Evolutionary conservation across 2,888 invertebrate species (phyloP), one percentile per base, ranked within the genome.

Genomic region (Agrochola litura): DNA sequence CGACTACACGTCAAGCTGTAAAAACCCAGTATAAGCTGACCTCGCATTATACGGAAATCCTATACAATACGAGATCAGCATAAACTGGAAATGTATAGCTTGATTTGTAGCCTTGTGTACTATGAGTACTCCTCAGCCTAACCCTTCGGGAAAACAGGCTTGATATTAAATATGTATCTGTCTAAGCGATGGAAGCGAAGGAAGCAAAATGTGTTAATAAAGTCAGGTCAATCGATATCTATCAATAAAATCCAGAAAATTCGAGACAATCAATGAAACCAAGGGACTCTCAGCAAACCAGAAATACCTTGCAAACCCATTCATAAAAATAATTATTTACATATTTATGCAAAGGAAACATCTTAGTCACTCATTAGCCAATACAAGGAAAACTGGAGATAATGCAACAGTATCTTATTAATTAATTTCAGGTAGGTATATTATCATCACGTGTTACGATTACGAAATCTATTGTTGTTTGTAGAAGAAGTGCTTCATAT

Each of bases 391-490:
- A 84, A 63, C 10, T 30, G 3, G 19, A 72, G 43, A 25, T 78
- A 82, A 60, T 49, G 64, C 56, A 75, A 64, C 30, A 60, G 14
- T 56, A 49, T 8, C 14, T n/a, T 37, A 37, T 41, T 56, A 69
- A 64, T 54, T 68, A 9, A 41, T 74, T 56, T 75, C 63, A 77
- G 41, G 25, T 64, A 54, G 41, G 58, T 58, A 46, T 72, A 73
- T 66, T 77, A 30, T 66, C 70, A 70, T 80, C 76, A 75, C 37
- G 30, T 74, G 73, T 87, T 87, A 67, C 37, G 77, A 79, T 87
- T 87, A 67, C 37, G 77, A 79, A 77, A 88, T 30, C 89, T 73
- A 88, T 89, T 88, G 87, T 88, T 77, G 46, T 63, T 61, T 12
- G 5, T 10, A 41, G 66, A 65, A 54, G n/a, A 65, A 69, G 19